Evolutionary conservation across 2,888 invertebrate species (phyloP).

Genomic region (Xestia ashworthii): DNA sequence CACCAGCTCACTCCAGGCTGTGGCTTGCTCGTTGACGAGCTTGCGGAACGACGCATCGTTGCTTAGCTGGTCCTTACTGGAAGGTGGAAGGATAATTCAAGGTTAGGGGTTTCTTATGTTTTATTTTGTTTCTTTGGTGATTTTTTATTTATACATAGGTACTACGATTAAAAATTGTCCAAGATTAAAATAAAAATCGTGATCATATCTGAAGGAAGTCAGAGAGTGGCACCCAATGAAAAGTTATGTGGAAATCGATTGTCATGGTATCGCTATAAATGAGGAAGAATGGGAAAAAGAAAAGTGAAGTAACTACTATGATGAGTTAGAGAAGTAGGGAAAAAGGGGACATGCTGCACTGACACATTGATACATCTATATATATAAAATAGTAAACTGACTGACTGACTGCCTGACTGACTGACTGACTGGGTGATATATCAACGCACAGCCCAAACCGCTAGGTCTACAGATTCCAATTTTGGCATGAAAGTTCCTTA

Average conservation of each 20-base stretch:
- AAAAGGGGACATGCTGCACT: background rate
- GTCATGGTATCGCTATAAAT: background rate
- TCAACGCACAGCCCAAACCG: too few species aligned
- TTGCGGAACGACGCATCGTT: conserved; percentile 94
- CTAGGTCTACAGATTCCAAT: too few species aligned
- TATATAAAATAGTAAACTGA: too few species aligned
- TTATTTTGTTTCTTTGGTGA: background rate
- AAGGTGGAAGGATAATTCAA: conserved; percentile 2
- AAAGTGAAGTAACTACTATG: background rate
- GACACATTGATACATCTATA: background rate
- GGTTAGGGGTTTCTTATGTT: background rate
- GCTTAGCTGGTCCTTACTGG: conserved; percentile 95
- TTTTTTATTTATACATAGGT: too few species aligned
- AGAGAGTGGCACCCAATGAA: background rate
- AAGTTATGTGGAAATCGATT: background rate
- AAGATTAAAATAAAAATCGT: background rate
- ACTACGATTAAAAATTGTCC: background rate
- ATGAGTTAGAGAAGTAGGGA: background rate
- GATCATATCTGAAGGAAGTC: background rate
- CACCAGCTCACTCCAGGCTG: conserved; percentile 98
- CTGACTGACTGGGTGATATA: too few species aligned
- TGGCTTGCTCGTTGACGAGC: conserved; percentile 97
- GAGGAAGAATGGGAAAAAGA: background rate
- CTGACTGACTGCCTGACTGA: too few species aligned
- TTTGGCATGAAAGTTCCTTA: too few species aligned